These are phyloP conservation scores for Melipona bicolor DNA, from an alignment of 2,888 invertebrate species.

Conservation along the genomic window DNA sequence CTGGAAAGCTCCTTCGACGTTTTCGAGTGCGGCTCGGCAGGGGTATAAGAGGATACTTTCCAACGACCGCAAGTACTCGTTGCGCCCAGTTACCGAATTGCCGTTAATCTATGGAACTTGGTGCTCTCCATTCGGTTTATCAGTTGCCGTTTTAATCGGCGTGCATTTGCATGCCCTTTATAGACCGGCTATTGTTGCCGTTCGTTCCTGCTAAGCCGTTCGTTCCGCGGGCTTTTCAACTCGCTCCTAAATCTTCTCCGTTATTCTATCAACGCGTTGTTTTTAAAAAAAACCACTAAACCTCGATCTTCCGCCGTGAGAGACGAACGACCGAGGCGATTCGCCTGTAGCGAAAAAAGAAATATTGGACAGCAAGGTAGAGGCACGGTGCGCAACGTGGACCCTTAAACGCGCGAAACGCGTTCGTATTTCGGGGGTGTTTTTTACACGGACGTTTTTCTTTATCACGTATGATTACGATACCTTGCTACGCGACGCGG, in stretches of 20 bases:
- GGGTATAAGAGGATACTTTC: slow-evolving; percentile 53
- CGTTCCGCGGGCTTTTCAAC: too few relatives aligned
- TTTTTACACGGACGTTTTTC: not conserved
- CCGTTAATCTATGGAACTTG: slow-evolving; percentile 50
- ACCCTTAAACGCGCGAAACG: not conserved
- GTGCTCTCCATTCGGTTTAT: slow-evolving; percentile 37
- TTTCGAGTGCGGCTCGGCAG: slow-evolving; percentile 37
- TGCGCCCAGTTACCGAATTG: slow-evolving; percentile 22
- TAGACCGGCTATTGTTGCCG: not conserved
- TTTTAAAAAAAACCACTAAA: not conserved
- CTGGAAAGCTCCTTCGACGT: slow-evolving; percentile 59
- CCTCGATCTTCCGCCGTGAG: too few relatives aligned
- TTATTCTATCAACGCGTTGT: not conserved
- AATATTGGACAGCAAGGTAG: too few relatives aligned
- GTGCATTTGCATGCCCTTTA: slow-evolving; percentile 10
- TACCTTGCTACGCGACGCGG: not conserved
- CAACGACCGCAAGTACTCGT: slow-evolving; percentile 36
- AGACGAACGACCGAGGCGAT: not conserved
- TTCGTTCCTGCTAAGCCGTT: not conserved
- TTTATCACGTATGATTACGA: slow-evolving; percentile 11
- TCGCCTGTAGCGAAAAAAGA: too few relatives aligned
- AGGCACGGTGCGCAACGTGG: not conserved
- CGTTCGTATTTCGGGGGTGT: not conserved
- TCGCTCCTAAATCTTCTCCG: not conserved
- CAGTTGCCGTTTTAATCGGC: slow-evolving; percentile 25